Evolutionary conservation across 2,888 invertebrate species (phyloP), one percentile per base, ranked within the genome.

Genomic region (Hypercompe scribonia): DNA sequence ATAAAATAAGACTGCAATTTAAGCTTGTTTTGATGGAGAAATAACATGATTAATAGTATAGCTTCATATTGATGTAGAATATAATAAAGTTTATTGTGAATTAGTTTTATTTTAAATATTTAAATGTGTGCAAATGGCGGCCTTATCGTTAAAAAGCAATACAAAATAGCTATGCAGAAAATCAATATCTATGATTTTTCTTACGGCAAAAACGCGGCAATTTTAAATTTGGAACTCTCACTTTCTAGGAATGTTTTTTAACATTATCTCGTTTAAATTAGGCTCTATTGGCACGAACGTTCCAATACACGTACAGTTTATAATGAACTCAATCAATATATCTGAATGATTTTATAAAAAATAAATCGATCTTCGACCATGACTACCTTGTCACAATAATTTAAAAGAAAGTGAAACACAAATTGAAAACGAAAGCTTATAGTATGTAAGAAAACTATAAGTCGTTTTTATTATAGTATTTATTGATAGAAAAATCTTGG

Each of bases 381-480:
- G 73, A 71, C 71, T 42, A 69, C 68, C 75, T 78, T 79, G 78
- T 81, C 84, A 78, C 80, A 79, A 75, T 85, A 81, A 82, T 84
- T 81, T 71, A 71, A 84, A 82, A 82, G 86, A 84, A 86, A 85
- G 85, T 84, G 85, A 84, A 85, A 78, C 69, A 70, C 71, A 80
- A 76, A 83, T 82, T 80, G 85, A 86, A 82, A 85, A 76, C 70
- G 86, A 86, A 85, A 86, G 86, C 86, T 64, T 76, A 77, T 79
- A 74, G 65, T 77, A 21, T 63, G 10, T 42, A 73, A 69, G 67
- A 65, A 71, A 69, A 68, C 46, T 28, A 15, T 46, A 50, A 68
- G 46, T 63, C 36, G n/a, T 68, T 65, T 71, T 70, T 70, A 68
- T 72, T 54, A 28, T 67, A 10, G n/a, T 68, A 39, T 67, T 68